A percentile compares a stretch with the other conserved stretches of the same genome.
phyloP scores from a whole-genome alignment of 2,797 vertebrate species.

The Propithecus deckenii region DNA sequence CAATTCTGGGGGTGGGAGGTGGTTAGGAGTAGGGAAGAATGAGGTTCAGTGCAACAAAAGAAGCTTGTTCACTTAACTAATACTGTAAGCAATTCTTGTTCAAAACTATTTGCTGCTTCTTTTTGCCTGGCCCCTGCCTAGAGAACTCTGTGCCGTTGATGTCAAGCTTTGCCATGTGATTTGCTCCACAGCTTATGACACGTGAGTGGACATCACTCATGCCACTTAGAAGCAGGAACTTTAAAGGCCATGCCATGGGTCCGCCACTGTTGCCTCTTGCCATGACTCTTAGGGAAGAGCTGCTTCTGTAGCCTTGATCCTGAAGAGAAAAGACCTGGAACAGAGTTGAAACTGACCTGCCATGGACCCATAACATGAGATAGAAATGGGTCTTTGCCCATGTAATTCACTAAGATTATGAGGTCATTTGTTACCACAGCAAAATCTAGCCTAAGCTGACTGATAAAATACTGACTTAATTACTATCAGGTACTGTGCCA shows the following conservation, averaged over 20 bases:
- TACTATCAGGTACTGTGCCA: neutral
- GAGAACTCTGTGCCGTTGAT: neutral
- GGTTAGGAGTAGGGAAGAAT: neutral
- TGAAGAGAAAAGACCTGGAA: neutral
- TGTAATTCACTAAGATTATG: neutral
- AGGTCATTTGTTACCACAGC: neutral
- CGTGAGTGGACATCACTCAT: neutral
- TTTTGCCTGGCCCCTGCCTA: neutral
- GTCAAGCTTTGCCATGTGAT: neutral
- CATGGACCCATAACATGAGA: neutral
- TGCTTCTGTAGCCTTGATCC: neutral
- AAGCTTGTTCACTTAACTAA: neutral
- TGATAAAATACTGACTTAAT: neutral
- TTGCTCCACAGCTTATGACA: neutral
- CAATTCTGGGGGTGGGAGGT: no score
- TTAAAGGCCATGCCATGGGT: neutral
- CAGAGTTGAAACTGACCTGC: neutral
- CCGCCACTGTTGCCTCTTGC: neutral
- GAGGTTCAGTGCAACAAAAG: neutral
- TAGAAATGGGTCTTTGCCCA: neutral
- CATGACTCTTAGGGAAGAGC: neutral
- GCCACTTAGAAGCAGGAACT: neutral
- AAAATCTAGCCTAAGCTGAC: neutral
- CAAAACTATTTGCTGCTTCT: neutral
- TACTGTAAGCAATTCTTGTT: neutral